Evolutionary conservation across 2,888 invertebrate genomes (phyloP), one percentile per base, ranked within the genome.

Genomic region (Hydriomena furcata): DNA sequence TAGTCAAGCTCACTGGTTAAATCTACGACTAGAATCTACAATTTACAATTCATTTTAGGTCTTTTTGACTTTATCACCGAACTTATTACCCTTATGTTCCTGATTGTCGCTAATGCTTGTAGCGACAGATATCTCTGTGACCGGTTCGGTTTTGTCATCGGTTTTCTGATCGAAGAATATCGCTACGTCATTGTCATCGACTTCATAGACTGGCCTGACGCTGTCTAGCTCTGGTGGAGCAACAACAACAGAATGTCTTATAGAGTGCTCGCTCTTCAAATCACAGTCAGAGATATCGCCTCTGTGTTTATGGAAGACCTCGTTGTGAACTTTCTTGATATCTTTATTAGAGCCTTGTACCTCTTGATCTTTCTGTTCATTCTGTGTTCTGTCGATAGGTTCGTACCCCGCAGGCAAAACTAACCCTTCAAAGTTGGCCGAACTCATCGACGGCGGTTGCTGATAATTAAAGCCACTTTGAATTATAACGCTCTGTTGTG

Each of bases 171-270:
- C 82, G 61, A 92, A 93, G 66, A 91, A 93, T 21, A 93, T 77
- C 0, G 93, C 93, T 0, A 93, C 92, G 41, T 92, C 92, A 41
- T 92, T 92, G 21, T 92, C 91, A 42, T 91, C 91, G 3, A 91
- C 73, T 4, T 92, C 83, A 7, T 83, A 76, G 0, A 91, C 75
- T 0, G 82, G 64, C 17, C 70, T 61, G 0, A 68, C 68, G 25
- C 68, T 79, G 1, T 78, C 76, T 0, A 73, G 57, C 1, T 56
- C 71, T 3, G 83, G 80, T 0, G 91, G 75, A 0, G 91, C 79
- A 0, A 91, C 82, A 0, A 87, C 72, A 0, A 91, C 81, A 0
- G 82, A 79, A 45, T 84, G 88, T 8, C 77, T 84, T 0, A 90
- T 66, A 0, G 92, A 91, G 2, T 86, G 81, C 32, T 91, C 89